Conservation (phyloP, 2,888 invertebrate genomes). For the Zaprionus obscuricornis region DNA sequence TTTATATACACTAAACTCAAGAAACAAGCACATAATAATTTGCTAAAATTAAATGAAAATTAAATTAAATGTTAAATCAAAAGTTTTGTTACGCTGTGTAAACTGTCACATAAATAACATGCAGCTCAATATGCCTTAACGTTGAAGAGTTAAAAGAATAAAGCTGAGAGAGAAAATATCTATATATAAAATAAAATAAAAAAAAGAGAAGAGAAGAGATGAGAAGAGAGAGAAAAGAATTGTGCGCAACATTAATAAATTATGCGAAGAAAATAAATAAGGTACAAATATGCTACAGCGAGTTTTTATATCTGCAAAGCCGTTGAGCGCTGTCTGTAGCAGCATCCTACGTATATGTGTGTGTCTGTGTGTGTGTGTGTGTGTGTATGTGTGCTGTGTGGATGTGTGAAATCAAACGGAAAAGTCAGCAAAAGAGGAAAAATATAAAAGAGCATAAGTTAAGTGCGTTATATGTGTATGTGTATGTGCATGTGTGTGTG, state of each 20-base stretch:
- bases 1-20: no score
- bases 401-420: constrained; percentile 67
- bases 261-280: constrained; percentile 68
- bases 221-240: constrained; percentile 14
- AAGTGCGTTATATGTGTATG: constrained; percentile 52
- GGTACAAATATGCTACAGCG: constrained; percentile 63
- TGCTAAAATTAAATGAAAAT: no score
- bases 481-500: constrained; percentile 6
- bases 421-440: constrained; percentile 59
- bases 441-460: constrained; percentile 70
- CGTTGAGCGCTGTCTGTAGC: constrained; percentile 36
- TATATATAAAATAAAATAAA: no score
- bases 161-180: background rate
- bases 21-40: no score
- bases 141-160: no score
- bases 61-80: no score
- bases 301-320: constrained; percentile 48
- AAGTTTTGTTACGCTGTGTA: no score
- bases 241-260: constrained; percentile 63
- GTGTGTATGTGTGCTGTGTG: constrained; percentile 9
- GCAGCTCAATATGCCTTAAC: no score
- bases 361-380: constrained; percentile 7
- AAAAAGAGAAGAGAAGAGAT: background rate
- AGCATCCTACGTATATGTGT: constrained; percentile 9
- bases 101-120: no score